Evolutionary conservation across 1,140 invertebrate species (phyloP), one percentile per base, ranked within the genome.

Genomic region (Tetramorium simillimum): DNA sequence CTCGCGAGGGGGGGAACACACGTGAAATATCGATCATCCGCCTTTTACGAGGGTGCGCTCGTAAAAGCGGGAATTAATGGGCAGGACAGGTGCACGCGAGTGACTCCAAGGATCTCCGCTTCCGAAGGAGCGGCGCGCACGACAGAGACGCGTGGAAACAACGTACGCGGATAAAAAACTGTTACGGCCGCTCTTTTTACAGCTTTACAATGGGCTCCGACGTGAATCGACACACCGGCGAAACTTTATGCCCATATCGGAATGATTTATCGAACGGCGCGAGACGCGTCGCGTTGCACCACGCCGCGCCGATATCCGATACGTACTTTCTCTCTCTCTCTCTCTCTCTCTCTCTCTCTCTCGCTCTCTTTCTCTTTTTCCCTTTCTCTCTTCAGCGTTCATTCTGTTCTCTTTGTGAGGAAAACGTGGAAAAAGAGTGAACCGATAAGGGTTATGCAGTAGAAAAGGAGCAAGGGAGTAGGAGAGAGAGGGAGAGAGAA

Each of bases 231-330:
- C 53, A 56, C 65, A 70, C 69, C 70, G 37, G 70, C 69, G 86
- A 85, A 76, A 76, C 60, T 87, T 87, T 87, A 87, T 85, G 81
- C 86, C 81, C 40, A 75, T 87, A 87, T 85, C 81, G 56, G 49
- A 63, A 63, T 87, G 82, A 87, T 87, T 87, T 87, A 87, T 87
- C 77, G 72, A 76, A 60, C 60, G 33, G 37, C 28, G 63, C 73
- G 63, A 80, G 51, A 21, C 40, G 37, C 49, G 78, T 60, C 81
- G 46, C 65, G 76, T 28, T 72, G 46, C 65, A 60, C 24, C 72
- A 51, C 62, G 58, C 62, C 24, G 43, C 67, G 65, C 56, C 82
- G 81, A 87, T 87, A 87, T 75, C 43, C 86, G 86, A 87, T 87
- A 77, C 51, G 49, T 56, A 37, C 75, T 43, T 16, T 33, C 43